Evolutionary conservation across 1,140 invertebrate genomes (phyloP).

Genomic region (Lasioglossum albipes): DNA sequence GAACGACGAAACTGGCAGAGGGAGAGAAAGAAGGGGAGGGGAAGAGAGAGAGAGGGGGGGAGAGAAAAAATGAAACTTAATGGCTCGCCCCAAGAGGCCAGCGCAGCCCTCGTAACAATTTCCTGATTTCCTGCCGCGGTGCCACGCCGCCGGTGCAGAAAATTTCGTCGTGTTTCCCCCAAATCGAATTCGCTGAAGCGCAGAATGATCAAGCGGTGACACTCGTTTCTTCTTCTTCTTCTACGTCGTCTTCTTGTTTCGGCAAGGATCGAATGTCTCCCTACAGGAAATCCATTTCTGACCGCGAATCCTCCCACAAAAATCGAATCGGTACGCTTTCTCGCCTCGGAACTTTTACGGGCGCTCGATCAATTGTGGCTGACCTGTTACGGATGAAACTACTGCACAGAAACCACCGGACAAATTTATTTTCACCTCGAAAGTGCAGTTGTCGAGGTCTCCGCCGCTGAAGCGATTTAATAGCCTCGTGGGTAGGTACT

Average conservation of each 20-base stretch:
- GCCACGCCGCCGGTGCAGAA: not conserved
- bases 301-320: not conserved
- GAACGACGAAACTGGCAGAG: conserved; percentile 8
- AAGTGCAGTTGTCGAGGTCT: no score
- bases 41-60: not conserved
- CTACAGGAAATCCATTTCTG: no score
- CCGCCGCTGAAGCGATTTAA: no score
- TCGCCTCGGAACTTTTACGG: no score
- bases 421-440: no score
- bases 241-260: no score
- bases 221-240: not conserved
- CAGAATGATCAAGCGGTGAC: not conserved
- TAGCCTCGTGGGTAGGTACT: no score
- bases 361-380: no score
- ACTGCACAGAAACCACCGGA: no score
- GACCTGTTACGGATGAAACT: no score
- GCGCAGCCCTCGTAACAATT: conserved; percentile 40
- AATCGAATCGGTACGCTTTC: not conserved
- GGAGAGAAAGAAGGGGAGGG: not conserved
- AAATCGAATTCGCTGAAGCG: conserved; percentile 26
- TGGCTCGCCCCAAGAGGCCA: conserved; percentile 31
- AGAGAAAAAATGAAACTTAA: conserved; percentile 58
- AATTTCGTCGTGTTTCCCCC: conserved; percentile 6
- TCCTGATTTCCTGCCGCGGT: conserved; percentile 15
- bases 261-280: no score